A percentile compares a stretch with the other conserved stretches of the same genome.
These are phyloP conservation scores for Pseudonaja textilis DNA, from an alignment of 2,113 vertebrate genomes.

Conservation along the genomic window DNA sequence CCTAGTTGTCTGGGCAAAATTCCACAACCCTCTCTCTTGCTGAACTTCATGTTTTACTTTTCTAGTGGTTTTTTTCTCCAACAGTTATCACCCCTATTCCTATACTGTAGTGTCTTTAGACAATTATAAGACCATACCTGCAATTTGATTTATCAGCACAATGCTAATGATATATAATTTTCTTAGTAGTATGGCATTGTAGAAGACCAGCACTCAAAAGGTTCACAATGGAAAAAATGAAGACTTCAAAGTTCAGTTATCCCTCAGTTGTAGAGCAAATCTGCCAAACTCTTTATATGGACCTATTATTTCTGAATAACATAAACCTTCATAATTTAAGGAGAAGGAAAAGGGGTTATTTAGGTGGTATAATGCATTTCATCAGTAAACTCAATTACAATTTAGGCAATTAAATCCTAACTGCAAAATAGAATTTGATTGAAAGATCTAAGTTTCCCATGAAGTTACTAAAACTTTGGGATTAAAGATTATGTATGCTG, in stretches of 20 bases:
- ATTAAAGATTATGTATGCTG: not conserved
- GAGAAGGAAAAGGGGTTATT: not conserved
- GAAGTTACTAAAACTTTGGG: not conserved
- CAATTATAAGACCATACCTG: slow-evolving; percentile 13
- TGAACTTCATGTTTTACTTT: slow-evolving; percentile 12
- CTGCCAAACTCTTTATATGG: not conserved
- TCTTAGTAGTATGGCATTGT: not conserved
- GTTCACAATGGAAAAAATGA: not conserved
- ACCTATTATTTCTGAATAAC: not conserved
- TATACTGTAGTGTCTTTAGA: slow-evolving; percentile 16
- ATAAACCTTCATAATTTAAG: not conserved
- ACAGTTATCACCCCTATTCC: not conserved
- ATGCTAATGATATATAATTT: slow-evolving; percentile 44
- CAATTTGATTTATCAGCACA: slow-evolving; percentile 30
- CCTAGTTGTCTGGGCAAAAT: slow-evolving; percentile 17
- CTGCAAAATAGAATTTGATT: not conserved
- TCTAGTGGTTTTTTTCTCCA: slow-evolving; percentile 7
- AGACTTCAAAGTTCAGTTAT: not conserved
- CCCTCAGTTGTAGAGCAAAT: not conserved
- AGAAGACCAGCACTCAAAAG: not conserved
- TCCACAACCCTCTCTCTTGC: not conserved
- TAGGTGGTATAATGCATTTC: not conserved
- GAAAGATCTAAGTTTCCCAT: not conserved
- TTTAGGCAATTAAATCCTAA: not conserved
- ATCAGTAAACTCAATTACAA: not conserved